Base-by-base conservation (phyloP, 2,113 vertebrate species). In the Leptosomus discolor region DNA sequence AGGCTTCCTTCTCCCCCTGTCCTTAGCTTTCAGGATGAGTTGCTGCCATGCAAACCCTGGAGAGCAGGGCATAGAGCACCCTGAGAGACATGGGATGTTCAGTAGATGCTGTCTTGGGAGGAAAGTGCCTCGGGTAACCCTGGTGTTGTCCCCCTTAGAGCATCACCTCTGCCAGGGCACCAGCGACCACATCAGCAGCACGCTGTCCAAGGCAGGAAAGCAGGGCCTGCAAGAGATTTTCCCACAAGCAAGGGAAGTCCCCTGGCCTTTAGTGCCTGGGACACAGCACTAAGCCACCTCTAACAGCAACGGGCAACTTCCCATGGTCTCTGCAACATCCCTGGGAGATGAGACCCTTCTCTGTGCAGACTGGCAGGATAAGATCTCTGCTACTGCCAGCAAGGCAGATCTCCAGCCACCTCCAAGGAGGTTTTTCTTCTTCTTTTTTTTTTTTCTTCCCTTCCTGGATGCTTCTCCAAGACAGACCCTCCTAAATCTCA, bases 401-500 rank as follows among this genome's bases (percentile, higher is more conserved):
- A 37, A 46, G 58, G 81, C 11, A 8, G 17, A 95, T 86, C 63
- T 77, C 76, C 83, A 88, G 56, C 41, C 85, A 93, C 83, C 83
- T 89, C 50, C 76, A 93, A 36, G 50, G 70, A 23, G 3, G 26
- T 5, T 3, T 64, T 67, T n/a, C 43, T 4, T 0, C 4, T 9
- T 8, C 16, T 50, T 9, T 14, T 6, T 48, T 57, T 27, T 61
- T 53, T 37, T 32, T 22, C 0, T 0, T 16, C 19, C 5, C 22
- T 94, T 78, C 69, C 43, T 85, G 77, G 46, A 96, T 95, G 88
- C 75, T 92, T 84, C 86, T 96, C 41, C 86, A 58, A 92, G 94
- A 65, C 76, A 64, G 76, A 84, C 30, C 54, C 51, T 92, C 84
- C 91, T 95, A 81, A 96, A 97, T 94, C 95, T 96, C 77, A 11